A percentile compares a stretch with the other conserved stretches of the same genome.
Conservation (phyloP, 1,140 invertebrate species). For the Drosophila suzukii region DNA sequence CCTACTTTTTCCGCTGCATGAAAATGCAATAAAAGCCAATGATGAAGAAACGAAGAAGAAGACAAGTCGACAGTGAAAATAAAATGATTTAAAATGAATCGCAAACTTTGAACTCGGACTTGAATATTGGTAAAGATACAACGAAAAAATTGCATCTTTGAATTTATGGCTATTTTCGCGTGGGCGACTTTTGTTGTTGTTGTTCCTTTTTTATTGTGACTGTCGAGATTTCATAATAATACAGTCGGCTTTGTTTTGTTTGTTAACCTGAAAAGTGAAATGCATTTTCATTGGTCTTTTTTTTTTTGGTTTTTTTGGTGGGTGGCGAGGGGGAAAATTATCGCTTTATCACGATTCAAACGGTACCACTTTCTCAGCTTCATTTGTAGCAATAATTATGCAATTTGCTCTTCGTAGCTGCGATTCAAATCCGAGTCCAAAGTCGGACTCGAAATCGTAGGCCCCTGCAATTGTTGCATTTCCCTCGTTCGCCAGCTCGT, state of each 20-base stretch:
- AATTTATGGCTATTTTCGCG: conserved; percentile 59
- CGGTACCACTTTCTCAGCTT: conserved; percentile 81
- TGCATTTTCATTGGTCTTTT: conserved; percentile 58
- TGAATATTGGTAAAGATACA: conserved; percentile 22
- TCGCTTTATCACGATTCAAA: conserved; percentile 83
- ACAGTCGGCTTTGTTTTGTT: conserved; percentile 65
- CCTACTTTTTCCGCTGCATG: conserved; percentile 39
- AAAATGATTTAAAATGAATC: conserved; percentile 68
- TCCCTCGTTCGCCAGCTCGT: conserved; percentile 22
- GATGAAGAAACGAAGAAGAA: conserved; percentile 11
- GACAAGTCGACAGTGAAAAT: conserved; percentile 48
- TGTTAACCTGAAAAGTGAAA: conserved; percentile 73
- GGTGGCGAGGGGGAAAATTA: conserved; percentile 63
- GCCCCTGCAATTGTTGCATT: conserved; percentile 62
- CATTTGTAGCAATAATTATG: conserved; percentile 81
- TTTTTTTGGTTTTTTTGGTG: not conserved
- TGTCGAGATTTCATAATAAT: conserved; percentile 60
- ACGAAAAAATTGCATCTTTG: conserved; percentile 19
- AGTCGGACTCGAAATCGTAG: conserved; percentile 1
- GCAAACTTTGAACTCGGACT: conserved; percentile 74
- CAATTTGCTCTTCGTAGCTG: conserved; percentile 67
- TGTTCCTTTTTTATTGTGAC: not conserved
- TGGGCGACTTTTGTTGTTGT: conserved; percentile 56
- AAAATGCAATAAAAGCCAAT: conserved; percentile 45
- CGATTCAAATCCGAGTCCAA: conserved; percentile 34